Conservation (phyloP, 2,888 invertebrate genomes). For the Drosophila gaucha region DNA sequence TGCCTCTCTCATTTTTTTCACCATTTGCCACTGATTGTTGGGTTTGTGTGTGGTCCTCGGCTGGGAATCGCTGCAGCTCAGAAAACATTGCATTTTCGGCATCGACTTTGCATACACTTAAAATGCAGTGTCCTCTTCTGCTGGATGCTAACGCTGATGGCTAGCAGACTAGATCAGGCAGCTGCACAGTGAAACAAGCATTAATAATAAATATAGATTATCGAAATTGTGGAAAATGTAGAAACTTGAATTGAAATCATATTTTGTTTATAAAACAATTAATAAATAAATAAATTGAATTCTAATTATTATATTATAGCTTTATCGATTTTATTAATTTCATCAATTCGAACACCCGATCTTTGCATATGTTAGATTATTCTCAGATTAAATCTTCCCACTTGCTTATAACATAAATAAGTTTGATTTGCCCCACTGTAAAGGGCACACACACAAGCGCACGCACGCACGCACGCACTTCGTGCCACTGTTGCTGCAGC, state of each 20-base stretch:
- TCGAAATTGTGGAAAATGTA: not conserved
- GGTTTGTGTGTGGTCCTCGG: conserved; percentile 47
- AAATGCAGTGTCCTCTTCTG: conserved; percentile 51
- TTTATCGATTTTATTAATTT: too few relatives aligned
- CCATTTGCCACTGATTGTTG: conserved; percentile 21
- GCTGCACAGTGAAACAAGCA: conserved; percentile 4
- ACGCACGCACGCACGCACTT: conserved; percentile 32
- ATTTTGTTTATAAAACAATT: too few relatives aligned
- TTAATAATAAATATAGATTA: not conserved
- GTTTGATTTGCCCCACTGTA: conserved; percentile 42
- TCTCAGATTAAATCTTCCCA: too few relatives aligned
- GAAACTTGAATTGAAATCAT: too few relatives aligned
- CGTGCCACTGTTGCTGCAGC: conserved; percentile 35
- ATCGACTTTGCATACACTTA: conserved; percentile 71
- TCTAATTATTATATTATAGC: too few relatives aligned
- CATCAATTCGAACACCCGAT: too few relatives aligned
- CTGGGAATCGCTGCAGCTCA: conserved; percentile 63
- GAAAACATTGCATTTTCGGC: conserved; percentile 61
- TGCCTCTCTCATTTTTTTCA: not conserved
- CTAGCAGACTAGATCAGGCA: not conserved
- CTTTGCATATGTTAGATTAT: too few relatives aligned
- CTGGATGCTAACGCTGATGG: not conserved
- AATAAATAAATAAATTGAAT: too few relatives aligned
- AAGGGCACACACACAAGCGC: not conserved
- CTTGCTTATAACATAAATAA: too few relatives aligned